A percentile compares a stretch with the other conserved stretches of the same genome.
Evolutionary conservation across 2,797 vertebrate species (phyloP).

Genomic region (Trematomus bernacchii): DNA sequence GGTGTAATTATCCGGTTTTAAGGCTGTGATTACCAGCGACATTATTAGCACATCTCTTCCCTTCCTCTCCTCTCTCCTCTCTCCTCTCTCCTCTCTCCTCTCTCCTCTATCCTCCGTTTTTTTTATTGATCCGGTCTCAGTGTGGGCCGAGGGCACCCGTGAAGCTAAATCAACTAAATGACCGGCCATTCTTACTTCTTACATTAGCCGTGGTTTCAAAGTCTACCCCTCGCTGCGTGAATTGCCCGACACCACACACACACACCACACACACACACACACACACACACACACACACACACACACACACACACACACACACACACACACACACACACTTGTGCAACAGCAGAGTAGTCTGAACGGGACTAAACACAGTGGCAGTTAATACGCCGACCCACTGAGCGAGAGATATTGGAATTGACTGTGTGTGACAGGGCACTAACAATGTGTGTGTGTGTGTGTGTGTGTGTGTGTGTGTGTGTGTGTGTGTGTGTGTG

Average conservation of each 20-base stretch:
- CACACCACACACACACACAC: background rate
- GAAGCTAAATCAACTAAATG: constrained; percentile 73
- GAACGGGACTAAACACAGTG: constrained; percentile 34
- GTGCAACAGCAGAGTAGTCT: constrained; percentile 6
- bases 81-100: constrained; percentile 36
- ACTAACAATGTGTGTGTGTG: constrained; percentile 19
- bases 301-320: background rate
- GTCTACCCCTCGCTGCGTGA: constrained; percentile 45
- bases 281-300: background rate
- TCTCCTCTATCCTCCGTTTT: constrained; percentile 53
- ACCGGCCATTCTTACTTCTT: constrained; percentile 62
- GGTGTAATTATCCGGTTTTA: constrained; percentile 73
- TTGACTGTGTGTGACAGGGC: constrained; percentile 43
- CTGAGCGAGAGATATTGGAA: constrained; percentile 50
- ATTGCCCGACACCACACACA: constrained; percentile 46
- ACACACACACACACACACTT: background rate
- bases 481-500: constrained; percentile 12
- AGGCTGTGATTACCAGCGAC: constrained; percentile 63
- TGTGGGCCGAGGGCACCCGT: constrained; percentile 50
- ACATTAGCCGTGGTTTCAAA: constrained; percentile 57
- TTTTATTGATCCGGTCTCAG: constrained; percentile 65
- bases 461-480: constrained; percentile 9
- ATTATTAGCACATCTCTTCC: constrained; percentile 65
- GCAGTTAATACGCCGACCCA: constrained; percentile 43
- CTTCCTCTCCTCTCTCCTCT: constrained; percentile 46